Evolutionary conservation across 2,888 invertebrate species (phyloP).

Genomic region (Mechanitis messenoides): DNA sequence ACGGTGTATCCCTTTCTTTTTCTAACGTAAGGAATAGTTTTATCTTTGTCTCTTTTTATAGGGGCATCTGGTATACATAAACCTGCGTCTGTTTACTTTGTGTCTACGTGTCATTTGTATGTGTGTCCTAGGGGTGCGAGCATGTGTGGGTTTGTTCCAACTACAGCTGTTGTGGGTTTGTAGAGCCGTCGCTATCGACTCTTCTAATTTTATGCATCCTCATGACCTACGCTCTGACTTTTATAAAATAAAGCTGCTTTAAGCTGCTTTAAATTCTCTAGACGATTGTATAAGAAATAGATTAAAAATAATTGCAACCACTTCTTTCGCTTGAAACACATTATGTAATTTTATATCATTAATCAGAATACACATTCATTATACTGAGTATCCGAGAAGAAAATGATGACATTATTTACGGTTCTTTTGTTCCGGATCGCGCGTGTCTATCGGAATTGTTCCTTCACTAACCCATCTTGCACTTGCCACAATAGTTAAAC

Average conservation of each 20-base stretch:
- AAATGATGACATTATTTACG: conserved; percentile 69
- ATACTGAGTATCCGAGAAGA: conserved; percentile 45
- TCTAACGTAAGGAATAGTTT: conserved; percentile 47
- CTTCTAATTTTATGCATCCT: conserved; percentile 73
- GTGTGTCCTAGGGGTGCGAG: conserved; percentile 57
- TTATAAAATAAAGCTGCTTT: conserved; percentile 40
- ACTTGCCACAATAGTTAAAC: conserved; percentile 66
- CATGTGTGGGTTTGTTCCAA: conserved; percentile 62
- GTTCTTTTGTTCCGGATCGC: conserved; percentile 65
- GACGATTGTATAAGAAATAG: conserved; percentile 5
- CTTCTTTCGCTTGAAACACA: conserved; percentile 9
- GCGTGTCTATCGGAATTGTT: conserved; percentile 63
- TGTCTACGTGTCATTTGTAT: conserved; percentile 43
- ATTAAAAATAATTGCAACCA: too few species aligned
- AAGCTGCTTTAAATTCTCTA: conserved; percentile 52
- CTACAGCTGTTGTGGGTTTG: conserved; percentile 74
- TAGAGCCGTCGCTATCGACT: conserved; percentile 60
- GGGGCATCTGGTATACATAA: conserved; percentile 75
- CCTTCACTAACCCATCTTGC: conserved; percentile 60
- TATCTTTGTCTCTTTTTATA: conserved; percentile 64
- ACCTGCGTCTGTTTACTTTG: conserved; percentile 71
- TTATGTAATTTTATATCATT: conserved; percentile 15
- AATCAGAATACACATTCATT: conserved; percentile 35
- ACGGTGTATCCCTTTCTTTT: conserved; percentile 48
- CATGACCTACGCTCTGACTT: conserved; percentile 63